A percentile compares a stretch with the other conserved stretches of the same genome.
These are phyloP conservation scores for Nesospiza acunhae DNA, from an alignment of 2,113 vertebrate species.

Conservation along the genomic window DNA sequence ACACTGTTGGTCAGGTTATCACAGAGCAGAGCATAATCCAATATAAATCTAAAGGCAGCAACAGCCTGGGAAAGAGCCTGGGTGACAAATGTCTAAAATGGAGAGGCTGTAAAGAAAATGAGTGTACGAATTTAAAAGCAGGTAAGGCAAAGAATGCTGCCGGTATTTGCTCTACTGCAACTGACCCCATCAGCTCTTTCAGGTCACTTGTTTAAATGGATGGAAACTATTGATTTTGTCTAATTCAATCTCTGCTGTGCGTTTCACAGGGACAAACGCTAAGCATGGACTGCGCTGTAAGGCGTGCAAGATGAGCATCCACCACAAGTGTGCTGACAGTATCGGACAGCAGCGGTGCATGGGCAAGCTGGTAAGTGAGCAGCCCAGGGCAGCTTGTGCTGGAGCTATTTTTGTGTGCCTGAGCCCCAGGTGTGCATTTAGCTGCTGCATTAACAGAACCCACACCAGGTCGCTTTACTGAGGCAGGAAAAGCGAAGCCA, in stretches of 20 bases:
- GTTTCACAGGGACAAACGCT: constrained; percentile 83
- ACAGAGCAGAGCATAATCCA: not conserved
- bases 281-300: constrained; percentile 97
- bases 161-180: not conserved
- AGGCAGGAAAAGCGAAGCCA: not conserved
- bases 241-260: constrained; percentile 34
- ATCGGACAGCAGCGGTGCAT: constrained; percentile 91
- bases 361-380: constrained; percentile 93
- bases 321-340: constrained; percentile 92
- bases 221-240: constrained; percentile 60
- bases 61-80: not conserved
- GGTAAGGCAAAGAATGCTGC: not conserved
- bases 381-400: not conserved
- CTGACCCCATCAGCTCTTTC: not conserved
- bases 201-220: constrained; percentile 12
- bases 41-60: not conserved
- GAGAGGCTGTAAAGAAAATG: not conserved
- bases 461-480: not conserved
- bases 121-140: accelerated
- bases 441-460: not conserved
- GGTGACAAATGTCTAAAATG: not conserved
- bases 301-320: constrained; percentile 98
- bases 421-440: not conserved
- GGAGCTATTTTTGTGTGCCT: not conserved
- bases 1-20: not conserved